These are phyloP conservation scores for Ridgeia piscesae DNA, from an alignment of 1,140 invertebrate species.

Conservation along the genomic window DNA sequence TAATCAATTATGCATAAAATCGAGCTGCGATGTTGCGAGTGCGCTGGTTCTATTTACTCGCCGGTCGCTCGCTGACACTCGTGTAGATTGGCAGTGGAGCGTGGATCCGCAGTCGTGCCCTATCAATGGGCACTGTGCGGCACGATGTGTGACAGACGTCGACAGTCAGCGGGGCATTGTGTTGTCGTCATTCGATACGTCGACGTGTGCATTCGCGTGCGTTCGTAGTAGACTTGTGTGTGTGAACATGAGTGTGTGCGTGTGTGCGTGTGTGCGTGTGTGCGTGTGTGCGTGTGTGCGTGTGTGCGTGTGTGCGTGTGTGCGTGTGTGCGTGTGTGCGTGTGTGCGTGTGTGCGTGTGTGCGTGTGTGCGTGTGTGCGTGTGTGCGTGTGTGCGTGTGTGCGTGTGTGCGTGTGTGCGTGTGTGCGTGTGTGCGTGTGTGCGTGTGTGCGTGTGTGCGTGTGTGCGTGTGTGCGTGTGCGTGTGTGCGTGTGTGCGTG, in stretches of 20 bases:
- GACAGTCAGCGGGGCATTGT: background rate
- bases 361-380: constrained; percentile 3
- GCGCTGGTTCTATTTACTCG: background rate
- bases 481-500: no score
- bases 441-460: no score
- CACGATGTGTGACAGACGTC: constrained; percentile 9
- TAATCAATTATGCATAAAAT: constrained; percentile 2
- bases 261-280: no score
- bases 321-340: constrained; percentile 15
- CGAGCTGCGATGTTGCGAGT: background rate
- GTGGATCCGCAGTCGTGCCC: background rate
- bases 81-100: background rate
- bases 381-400: background rate
- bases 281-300: constrained; percentile 16
- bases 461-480: no score
- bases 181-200: background rate
- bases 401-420: no score
- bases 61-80: background rate
- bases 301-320: constrained; percentile 22
- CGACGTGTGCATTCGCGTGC: background rate
- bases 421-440: no score
- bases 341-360: constrained; percentile 14
- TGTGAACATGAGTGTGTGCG: background rate
- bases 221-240: no score
- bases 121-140: background rate